These are phyloP conservation scores for Marcusenius ussheri DNA, from an alignment of 2,113 vertebrate genomes.

Conservation along the genomic window DNA sequence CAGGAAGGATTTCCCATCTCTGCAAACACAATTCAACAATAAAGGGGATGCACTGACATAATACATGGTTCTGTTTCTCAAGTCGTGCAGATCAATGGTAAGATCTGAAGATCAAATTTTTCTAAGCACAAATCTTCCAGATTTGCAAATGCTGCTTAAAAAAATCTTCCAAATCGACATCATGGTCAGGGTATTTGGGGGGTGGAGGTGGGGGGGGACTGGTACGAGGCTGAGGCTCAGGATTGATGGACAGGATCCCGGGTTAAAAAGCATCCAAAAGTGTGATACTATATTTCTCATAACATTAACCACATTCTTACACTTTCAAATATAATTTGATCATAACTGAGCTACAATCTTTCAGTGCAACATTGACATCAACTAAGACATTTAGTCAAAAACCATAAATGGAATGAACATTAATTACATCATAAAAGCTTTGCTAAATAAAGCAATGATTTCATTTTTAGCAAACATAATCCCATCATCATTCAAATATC, in stretches of 20 bases:
- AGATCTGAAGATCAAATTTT: background rate
- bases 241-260: background rate
- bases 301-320: background rate
- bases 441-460: background rate
- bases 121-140: background rate
- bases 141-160: background rate
- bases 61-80: background rate
- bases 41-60: background rate
- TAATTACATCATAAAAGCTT: background rate
- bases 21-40: background rate
- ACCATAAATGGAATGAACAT: background rate
- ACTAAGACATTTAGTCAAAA: background rate
- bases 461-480: background rate
- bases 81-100: background rate
- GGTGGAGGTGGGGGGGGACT: background rate
- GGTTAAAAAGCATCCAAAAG: background rate
- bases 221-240: background rate
- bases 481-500: background rate
- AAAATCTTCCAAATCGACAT: background rate
- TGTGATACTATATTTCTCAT: background rate
- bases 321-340: background rate
- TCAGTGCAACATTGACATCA: background rate
- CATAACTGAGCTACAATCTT: background rate
- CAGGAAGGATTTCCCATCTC: background rate
- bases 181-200: background rate